A percentile compares a stretch with the other conserved stretches of the same genome.
Conservation (phyloP, 2,888 invertebrate genomes). For the Clusia tigrina region DNA sequence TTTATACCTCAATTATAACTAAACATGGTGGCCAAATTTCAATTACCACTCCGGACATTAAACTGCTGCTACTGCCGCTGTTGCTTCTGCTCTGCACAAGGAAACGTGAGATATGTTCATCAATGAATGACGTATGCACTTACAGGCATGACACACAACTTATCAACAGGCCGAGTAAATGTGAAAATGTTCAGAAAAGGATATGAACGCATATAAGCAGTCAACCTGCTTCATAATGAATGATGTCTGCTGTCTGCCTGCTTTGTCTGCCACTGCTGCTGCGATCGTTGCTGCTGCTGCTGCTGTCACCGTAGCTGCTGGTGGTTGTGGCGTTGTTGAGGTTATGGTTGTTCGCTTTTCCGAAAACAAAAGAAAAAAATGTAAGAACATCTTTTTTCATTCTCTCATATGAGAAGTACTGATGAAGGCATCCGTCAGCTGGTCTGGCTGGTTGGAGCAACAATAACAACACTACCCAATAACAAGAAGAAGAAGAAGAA, state of each 20-base stretch:
- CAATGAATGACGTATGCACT: too few relatives aligned
- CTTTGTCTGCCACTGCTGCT: not conserved
- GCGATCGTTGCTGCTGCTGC: not conserved
- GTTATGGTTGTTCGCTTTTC: not conserved
- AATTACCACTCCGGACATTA: too few relatives aligned
- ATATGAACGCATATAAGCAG: too few relatives aligned
- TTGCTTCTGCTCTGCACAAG: too few relatives aligned
- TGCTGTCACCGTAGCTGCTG: not conserved
- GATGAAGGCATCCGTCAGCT: slow-evolving; percentile 3
- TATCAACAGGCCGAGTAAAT: too few relatives aligned
- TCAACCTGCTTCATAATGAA: not conserved
- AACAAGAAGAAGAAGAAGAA: slow-evolving; percentile 28
- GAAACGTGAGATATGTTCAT: too few relatives aligned
- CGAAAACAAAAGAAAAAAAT: slow-evolving; percentile 1
- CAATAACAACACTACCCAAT: slow-evolving; percentile 48
- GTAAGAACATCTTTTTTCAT: not conserved
- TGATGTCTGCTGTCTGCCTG: slow-evolving; percentile 8
- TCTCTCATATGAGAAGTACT: not conserved
- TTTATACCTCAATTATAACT: too few relatives aligned
- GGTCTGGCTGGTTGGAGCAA: not conserved
- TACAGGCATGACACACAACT: too few relatives aligned
- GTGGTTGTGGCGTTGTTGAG: not conserved
- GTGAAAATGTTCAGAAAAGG: too few relatives aligned
- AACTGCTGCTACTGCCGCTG: too few relatives aligned
- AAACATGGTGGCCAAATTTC: too few relatives aligned